phyloP scores from a whole-genome alignment of 1,140 invertebrate genomes.

The Pygmarrhopalites habei region DNA sequence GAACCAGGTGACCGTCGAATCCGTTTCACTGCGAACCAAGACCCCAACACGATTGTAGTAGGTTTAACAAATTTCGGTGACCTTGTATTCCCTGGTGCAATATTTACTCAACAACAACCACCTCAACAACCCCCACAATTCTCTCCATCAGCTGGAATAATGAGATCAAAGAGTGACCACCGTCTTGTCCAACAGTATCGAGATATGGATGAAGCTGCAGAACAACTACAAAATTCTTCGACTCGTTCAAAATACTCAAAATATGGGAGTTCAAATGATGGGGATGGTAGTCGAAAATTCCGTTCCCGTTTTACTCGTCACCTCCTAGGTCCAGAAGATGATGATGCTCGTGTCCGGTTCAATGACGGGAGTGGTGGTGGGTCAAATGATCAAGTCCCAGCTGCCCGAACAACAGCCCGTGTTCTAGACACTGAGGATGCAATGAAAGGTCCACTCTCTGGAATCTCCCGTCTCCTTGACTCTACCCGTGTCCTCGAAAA shows the following conservation, averaged over 20 bases:
- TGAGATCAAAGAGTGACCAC: conserved; percentile 89
- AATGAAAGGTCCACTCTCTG: conserved; percentile 76
- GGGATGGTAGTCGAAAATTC: conserved; percentile 51
- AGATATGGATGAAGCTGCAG: conserved; percentile 51
- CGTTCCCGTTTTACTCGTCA: conserved; percentile 59
- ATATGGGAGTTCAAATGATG: conserved; percentile 37
- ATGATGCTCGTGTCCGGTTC: conserved; percentile 13
- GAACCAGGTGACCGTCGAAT: conserved; percentile 80
- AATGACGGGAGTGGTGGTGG: conserved; percentile 3
- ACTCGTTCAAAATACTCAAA: conserved; percentile 15
- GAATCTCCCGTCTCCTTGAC: conserved; percentile 79
- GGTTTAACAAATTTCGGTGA: conserved; percentile 80
- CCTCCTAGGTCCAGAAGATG: conserved; percentile 42
- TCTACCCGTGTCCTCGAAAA: conserved; percentile 49
- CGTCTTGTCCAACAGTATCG: conserved; percentile 79
- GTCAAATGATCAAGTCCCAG: neutral
- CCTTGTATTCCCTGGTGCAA: conserved; percentile 51
- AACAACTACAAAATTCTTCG: neutral
- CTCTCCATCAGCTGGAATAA: conserved; percentile 57
- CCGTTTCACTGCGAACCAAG: conserved; percentile 74
- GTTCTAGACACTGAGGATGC: conserved; percentile 84
- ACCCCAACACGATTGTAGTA: conserved; percentile 78
- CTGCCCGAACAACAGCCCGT: conserved; percentile 46
- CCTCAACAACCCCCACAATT: conserved; percentile 30
- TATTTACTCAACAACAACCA: neutral